Base-by-base conservation (phyloP, 2,113 vertebrate genomes). In the Gymnocephalus cernua region DNA sequence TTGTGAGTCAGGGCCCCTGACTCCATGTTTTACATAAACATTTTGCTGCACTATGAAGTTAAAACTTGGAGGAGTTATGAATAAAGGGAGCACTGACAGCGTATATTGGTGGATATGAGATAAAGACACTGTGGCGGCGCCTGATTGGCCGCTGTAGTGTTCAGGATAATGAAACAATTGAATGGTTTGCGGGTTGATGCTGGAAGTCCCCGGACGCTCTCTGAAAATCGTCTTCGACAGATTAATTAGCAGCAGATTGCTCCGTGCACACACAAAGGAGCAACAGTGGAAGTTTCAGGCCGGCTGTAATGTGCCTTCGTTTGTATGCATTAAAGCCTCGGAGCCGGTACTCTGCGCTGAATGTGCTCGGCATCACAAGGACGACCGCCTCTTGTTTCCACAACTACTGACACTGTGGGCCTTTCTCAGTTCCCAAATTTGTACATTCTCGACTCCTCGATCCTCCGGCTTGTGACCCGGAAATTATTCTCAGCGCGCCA, bases 221-320 rank as follows among this genome's bases (percentile, higher is more conserved):
- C 35, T 25, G 47, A 74, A 41, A 88, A 86, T 75, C 18, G 70
- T 35, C 64, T 77, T 78, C 14, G 41, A 57, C 54, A 6, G 65
- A 83, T 53, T 75, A 79, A 88, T 85, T 83, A 85, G 69, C 84
- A 32, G 38, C 69, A 81, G 63, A 86, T 85, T 81, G 79, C 77
- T 83, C n/a, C 47, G 68, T 71, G 73, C 64, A 72, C 57, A 73
- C 54, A 67, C 53, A 47, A 35, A 56, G 69, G 61, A 65, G 74
- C 35, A 54, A 35, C 65, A 58, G 12, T 23, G 45, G 73, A 86
- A 48, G 69, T 50, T 21, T 32, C 58, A 50, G 38, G 44, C 68
- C 16, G 3, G 23, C 50, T 63, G 35, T 63, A 32, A 76, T 64
- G 48, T n/a, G n/a, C 18, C 72, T 57, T 59, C 1, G 48, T 85